Conservation (phyloP, 2,888 invertebrate species). For the Drosophila demipolita region DNA sequence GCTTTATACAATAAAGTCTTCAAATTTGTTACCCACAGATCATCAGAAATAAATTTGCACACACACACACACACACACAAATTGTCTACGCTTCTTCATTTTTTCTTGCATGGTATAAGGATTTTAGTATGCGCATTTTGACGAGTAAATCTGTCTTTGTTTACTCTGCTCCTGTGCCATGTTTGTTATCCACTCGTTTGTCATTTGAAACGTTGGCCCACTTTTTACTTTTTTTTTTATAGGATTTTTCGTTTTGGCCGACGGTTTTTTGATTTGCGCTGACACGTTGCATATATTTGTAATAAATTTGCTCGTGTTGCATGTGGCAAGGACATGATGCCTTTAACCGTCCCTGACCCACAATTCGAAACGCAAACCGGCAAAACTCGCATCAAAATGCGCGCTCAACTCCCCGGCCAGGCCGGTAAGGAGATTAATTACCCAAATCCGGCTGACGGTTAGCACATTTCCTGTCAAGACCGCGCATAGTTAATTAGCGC, state of each 20-base stretch:
- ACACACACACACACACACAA: background rate
- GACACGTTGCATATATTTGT: conserved; percentile 39
- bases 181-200: conserved; percentile 48
- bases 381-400: conserved; percentile 62
- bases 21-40: background rate
- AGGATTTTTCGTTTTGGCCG: conserved; percentile 2
- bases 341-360: conserved; percentile 64
- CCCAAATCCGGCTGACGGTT: conserved; percentile 73
- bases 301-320: conserved; percentile 52
- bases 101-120: background rate
- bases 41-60: background rate
- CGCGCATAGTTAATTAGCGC: conserved; percentile 68
- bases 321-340: conserved; percentile 19
- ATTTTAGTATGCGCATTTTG: conserved; percentile 2
- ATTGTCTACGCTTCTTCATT: background rate
- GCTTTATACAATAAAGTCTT: conserved; percentile 11
- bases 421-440: conserved; percentile 79
- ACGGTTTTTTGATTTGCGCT: conserved; percentile 40
- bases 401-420: conserved; percentile 28
- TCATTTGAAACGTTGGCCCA: conserved; percentile 39
- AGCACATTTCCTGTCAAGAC: conserved; percentile 70
- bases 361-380: conserved; percentile 43
- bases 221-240: conserved; percentile 11
- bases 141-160: conserved; percentile 1
- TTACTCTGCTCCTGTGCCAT: conserved; percentile 21